Evolutionary conservation across 2,888 invertebrate species (phyloP).

Genomic region (Limnephilus rhombicus): DNA sequence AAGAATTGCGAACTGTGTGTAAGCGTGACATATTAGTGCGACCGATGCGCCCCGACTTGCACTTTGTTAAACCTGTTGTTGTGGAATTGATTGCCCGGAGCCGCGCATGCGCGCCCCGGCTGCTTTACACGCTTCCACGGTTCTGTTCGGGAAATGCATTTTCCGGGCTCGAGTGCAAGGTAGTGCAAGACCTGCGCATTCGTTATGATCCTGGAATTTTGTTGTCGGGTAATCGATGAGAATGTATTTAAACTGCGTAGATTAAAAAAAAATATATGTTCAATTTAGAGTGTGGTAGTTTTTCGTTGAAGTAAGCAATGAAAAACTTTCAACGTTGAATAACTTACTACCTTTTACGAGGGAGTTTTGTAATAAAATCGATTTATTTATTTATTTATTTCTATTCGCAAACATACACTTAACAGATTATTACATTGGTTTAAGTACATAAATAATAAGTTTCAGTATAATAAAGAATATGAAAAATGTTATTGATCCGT

Average conservation of each 20-base stretch:
- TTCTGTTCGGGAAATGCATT: neutral
- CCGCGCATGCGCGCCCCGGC: conserved; percentile 14
- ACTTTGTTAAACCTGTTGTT: conserved; percentile 23
- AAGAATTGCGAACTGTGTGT: neutral
- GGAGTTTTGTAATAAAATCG: too few species aligned
- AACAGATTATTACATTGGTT: too few species aligned
- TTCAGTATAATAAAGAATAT: too few species aligned
- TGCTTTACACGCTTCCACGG: neutral
- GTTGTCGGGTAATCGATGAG: neutral
- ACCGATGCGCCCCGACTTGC: conserved; percentile 30
- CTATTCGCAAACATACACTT: too few species aligned
- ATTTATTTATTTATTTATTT: too few species aligned
- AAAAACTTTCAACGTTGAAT: too few species aligned
- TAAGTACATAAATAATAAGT: too few species aligned
- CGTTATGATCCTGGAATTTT: neutral
- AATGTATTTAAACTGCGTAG: neutral
- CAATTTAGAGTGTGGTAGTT: too few species aligned
- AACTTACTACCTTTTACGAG: too few species aligned
- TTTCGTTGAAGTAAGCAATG: too few species aligned
- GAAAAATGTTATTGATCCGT: too few species aligned
- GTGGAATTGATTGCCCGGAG: conserved; percentile 30
- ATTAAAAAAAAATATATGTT: too few species aligned
- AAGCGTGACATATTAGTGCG: neutral
- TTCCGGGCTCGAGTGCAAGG: conserved; percentile 2
- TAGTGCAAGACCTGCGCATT: neutral